Base-by-base conservation (phyloP, 2,888 invertebrate species). In the Dioctria linearis region DNA sequence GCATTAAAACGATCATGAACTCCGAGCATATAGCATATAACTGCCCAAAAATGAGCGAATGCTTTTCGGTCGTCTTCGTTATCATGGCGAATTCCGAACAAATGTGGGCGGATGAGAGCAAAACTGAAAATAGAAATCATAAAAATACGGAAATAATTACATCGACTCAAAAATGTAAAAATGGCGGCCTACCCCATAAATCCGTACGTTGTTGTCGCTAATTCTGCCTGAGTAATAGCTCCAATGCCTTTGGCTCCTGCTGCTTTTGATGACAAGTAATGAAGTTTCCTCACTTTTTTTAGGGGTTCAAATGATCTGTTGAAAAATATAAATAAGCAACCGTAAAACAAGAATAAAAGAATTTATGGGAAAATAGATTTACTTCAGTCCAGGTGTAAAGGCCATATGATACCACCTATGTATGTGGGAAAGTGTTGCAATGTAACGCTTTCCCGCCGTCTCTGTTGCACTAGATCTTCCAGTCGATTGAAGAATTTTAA, bases 171-270 rank as follows among this genome's bases (percentile, higher is more conserved):
- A 13, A 46, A 71, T 46, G 37, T 4, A 63, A 1, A 63, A 25
- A 39, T 4, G 1, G 11, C 11, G 6, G 6, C 63, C 9, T 69
- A 82, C 2, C 95, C 96, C 85, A 96, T 91, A 86, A 96, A 96
- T 4, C 95, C 96, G 86, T 94, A 94, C 87, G 94, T 94, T 0
- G 96, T 95, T 6, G 95, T 86, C 0, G 93, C 93, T 91, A 96
- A 91, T 85, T 95, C 95, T 81, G 92, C 90, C 86, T 96, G 96
- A 0, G 93, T 92, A 40, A 95, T 92, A 11, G 89, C 87, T 0
- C 90, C 90, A 3, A 90, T 84, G 5, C 91, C 89, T 91, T 88
- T 89, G 87, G 3, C 86, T 71, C 79, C 87, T 2, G 90, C 86
- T 0, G 87, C 85, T 39, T 90, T 88, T 5, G 92, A 91, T 0